phyloP scores from a whole-genome alignment of 2,113 vertebrate species.

The Daubentonia madagascariensis region DNA sequence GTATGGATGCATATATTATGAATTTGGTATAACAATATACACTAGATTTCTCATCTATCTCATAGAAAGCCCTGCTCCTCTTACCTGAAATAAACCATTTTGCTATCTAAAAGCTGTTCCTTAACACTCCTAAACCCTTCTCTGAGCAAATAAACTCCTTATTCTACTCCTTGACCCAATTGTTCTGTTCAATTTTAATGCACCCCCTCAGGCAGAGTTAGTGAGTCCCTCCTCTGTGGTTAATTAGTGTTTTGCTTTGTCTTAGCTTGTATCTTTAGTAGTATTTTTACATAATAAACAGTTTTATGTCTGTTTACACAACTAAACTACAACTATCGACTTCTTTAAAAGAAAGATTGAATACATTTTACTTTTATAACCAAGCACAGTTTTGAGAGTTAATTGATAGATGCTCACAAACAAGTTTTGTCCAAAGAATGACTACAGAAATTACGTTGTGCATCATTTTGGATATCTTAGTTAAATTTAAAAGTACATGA shows the following conservation, averaged over 20 bases:
- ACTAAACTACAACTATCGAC: background rate
- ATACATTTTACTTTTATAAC: background rate
- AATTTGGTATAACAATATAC: too few relatives aligned
- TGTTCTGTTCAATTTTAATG: background rate
- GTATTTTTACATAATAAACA: background rate
- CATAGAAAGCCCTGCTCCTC: background rate
- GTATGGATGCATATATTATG: fast-evolving
- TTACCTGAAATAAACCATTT: background rate
- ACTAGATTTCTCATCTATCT: too few relatives aligned
- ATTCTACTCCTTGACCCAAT: fast-evolving
- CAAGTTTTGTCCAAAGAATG: background rate
- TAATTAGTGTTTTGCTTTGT: background rate
- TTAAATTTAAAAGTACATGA: background rate
- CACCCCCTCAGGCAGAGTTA: background rate
- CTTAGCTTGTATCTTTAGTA: background rate
- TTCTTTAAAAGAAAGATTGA: background rate
- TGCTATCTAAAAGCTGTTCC: background rate
- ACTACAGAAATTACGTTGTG: background rate
- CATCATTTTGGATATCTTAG: background rate
- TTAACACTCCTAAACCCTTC: background rate
- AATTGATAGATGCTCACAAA: background rate
- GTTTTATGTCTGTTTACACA: background rate
- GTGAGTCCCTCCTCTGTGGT: background rate
- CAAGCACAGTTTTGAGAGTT: background rate
- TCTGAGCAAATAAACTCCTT: background rate